Percentiles rank a stretch among this genome's conserved stretches.
These are phyloP conservation scores for Dendronephthya gigantea DNA, from an alignment of 64 coral and sea anemone genomes.

Conservation along the genomic window DNA sequence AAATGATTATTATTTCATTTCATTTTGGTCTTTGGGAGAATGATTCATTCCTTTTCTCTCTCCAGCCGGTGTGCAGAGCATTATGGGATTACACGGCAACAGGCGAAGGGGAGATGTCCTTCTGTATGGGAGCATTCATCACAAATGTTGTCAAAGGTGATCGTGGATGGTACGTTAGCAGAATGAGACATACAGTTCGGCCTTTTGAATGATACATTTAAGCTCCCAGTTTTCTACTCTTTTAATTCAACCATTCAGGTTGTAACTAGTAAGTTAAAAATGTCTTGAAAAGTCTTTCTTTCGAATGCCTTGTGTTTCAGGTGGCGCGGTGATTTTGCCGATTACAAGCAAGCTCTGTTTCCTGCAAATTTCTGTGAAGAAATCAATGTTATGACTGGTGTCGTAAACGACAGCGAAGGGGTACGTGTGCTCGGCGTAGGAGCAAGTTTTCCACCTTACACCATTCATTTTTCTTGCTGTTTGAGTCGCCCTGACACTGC, in stretches of 20 bases:
- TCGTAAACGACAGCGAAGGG: not conserved
- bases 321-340: constrained; percentile 96
- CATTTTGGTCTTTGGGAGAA: no score
- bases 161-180: constrained; percentile 58
- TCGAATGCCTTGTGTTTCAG: constrained; percentile 34
- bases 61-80: constrained; percentile 83
- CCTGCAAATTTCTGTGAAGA: constrained; percentile 98
- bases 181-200: no score
- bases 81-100: constrained; percentile 92
- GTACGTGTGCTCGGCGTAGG: not conserved
- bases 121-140: constrained; percentile 90
- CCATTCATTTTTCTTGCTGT: no score
- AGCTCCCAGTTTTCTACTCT: not conserved
- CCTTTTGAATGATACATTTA: no score
- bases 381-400: constrained; percentile 60
- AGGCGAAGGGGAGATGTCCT: constrained; percentile 84
- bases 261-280: no score
- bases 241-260: not conserved
- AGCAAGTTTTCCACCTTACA: no score
- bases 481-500: no score
- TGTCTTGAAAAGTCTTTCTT: no score
- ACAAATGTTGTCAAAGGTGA: constrained; percentile 88
- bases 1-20: no score
- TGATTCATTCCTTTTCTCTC: not conserved
- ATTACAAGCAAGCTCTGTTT: constrained; percentile 79